phyloP scores from a whole-genome alignment of 2,113 vertebrate species.

The Equus przewalskii region DNA sequence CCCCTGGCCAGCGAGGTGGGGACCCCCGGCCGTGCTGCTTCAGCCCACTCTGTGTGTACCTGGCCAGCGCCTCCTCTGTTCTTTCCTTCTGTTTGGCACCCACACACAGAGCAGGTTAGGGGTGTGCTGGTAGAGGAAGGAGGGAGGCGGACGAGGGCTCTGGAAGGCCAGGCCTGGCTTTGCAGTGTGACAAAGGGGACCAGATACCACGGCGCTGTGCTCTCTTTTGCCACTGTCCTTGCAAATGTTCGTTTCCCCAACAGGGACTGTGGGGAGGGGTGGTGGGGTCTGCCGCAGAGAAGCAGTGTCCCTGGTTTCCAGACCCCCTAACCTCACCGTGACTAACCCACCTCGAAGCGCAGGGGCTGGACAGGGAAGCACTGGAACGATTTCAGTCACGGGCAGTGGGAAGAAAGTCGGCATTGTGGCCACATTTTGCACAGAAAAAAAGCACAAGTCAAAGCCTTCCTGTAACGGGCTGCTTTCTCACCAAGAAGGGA shows the following conservation, averaged over 20 bases:
- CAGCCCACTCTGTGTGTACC: neutral
- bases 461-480: fast-evolving
- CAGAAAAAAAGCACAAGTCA: neutral
- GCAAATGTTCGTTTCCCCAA: neutral
- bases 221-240: neutral
- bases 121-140: fast-evolving
- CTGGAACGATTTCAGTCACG: neutral
- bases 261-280: no score
- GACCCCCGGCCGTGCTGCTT: neutral
- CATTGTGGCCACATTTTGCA: no score
- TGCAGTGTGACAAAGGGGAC: no score
- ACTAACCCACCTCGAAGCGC: no score
- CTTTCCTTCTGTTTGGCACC: fast-evolving
- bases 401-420: neutral
- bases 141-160: no score
- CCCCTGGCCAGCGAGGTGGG: no score
- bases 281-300: neutral
- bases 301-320: neutral
- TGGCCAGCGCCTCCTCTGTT: fast-evolving
- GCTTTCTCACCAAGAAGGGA: neutral
- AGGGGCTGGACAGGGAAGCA: no score
- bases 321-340: no score
- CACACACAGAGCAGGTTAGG: neutral
- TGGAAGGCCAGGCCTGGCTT: no score
- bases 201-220: fast-evolving